These are phyloP conservation scores for Drosophila ananassae DNA, from an alignment of 1,140 invertebrate species.

Conservation along the genomic window DNA sequence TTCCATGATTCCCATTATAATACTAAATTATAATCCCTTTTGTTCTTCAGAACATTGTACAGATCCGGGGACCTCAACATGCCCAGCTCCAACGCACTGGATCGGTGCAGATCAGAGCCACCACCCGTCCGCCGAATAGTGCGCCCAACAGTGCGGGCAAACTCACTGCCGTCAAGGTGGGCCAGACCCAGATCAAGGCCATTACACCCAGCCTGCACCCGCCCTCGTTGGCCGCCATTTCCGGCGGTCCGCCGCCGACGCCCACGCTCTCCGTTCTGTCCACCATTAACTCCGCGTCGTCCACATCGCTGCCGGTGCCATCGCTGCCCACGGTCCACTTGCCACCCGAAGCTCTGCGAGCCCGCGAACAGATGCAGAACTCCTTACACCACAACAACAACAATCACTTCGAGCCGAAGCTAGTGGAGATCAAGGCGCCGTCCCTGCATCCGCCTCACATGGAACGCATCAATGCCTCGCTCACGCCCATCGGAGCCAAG, in stretches of 20 bases:
- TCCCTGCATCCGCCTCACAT: constrained; percentile 52
- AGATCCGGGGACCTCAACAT: constrained; percentile 77
- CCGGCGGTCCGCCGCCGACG: constrained; percentile 70
- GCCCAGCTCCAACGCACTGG: constrained; percentile 73
- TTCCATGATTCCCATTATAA: not conserved
- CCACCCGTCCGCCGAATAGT: constrained; percentile 56
- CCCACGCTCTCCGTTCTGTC: constrained; percentile 75
- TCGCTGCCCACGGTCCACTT: constrained; percentile 78
- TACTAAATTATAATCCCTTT: not conserved
- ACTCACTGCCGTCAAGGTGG: constrained; percentile 83
- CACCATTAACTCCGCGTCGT: constrained; percentile 68
- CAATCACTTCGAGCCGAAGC: constrained; percentile 71
- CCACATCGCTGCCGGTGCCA: constrained; percentile 68
- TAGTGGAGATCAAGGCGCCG: constrained; percentile 69
- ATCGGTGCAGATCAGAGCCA: constrained; percentile 77
- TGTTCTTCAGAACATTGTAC: constrained; percentile 69
- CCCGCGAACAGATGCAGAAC: constrained; percentile 73
- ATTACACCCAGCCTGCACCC: constrained; percentile 77
- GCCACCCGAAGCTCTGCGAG: constrained; percentile 67
- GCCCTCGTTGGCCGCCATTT: constrained; percentile 77
- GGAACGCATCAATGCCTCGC: constrained; percentile 64
- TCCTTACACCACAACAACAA: constrained; percentile 74
- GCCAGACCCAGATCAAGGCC: constrained; percentile 83
- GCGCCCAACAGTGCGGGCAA: constrained; percentile 54
- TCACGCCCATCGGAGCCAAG: constrained; percentile 72